phyloP scores from a whole-genome alignment of 2,113 vertebrate species.

The Azemiops feae region DNA sequence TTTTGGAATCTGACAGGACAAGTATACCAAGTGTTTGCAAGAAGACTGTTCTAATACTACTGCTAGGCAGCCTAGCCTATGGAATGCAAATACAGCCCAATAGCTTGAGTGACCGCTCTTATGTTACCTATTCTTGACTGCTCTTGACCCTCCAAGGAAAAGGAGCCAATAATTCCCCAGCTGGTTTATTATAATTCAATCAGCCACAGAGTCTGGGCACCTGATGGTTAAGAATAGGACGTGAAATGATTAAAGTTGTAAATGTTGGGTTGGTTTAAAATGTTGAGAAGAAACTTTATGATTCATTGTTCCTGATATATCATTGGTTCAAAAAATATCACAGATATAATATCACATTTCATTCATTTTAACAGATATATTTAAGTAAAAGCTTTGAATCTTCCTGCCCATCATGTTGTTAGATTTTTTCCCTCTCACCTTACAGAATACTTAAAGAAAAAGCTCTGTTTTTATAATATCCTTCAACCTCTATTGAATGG shows the following conservation, averaged over 20 bases:
- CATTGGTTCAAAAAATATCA: conserved; percentile 73
- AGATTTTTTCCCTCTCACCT: conserved; percentile 36
- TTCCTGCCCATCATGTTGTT: conserved; percentile 32
- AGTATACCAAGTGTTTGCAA: background rate
- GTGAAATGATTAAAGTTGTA: conserved; percentile 62
- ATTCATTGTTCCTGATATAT: conserved; percentile 70
- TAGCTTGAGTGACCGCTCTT: fast-evolving
- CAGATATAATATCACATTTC: conserved; percentile 62
- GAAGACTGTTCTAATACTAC: no score
- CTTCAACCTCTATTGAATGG: conserved; percentile 54
- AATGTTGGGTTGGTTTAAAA: conserved; percentile 60
- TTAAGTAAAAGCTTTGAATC: conserved; percentile 56
- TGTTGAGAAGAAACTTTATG: conserved; percentile 67
- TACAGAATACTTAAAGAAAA: conserved; percentile 42
- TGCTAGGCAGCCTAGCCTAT: background rate
- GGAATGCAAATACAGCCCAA: background rate
- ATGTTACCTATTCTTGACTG: background rate
- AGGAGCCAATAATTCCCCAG: conserved; percentile 18
- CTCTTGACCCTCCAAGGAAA: background rate
- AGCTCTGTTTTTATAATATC: conserved; percentile 59
- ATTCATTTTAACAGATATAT: conserved; percentile 69
- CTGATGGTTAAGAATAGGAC: conserved; percentile 54
- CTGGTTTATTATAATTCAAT: conserved; percentile 35
- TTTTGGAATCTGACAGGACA: background rate
- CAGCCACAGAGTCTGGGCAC: conserved; percentile 51